Conservation (phyloP, 2,113 vertebrate genomes). For the Tachysurus vachellii region DNA sequence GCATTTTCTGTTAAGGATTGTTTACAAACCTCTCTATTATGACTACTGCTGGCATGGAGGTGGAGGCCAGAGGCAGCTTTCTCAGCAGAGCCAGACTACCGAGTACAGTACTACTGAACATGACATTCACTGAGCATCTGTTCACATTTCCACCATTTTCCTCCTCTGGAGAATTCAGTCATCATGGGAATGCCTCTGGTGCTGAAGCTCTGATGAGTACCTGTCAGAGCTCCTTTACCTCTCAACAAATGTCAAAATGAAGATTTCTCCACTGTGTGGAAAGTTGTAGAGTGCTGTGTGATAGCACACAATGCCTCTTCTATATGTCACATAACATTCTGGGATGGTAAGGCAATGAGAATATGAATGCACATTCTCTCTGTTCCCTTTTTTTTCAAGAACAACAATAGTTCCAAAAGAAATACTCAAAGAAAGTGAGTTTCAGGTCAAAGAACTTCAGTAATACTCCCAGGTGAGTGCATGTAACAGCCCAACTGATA, state of each 20-base stretch:
- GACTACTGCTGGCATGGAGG: conserved; percentile 16
- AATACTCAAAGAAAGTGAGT: neutral
- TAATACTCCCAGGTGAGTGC: neutral
- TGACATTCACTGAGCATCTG: conserved; percentile 14
- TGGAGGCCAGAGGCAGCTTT: neutral
- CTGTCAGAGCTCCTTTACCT: conserved; percentile 9
- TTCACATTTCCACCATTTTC: conserved; percentile 23
- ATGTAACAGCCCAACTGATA: neutral
- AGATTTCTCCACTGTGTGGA: neutral
- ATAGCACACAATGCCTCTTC: neutral
- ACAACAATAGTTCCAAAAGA: neutral
- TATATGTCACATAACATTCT: conserved; percentile 1
- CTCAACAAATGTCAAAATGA: conserved; percentile 35
- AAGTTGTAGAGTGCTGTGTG: neutral
- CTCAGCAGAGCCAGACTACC: neutral
- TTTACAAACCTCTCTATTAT: conserved; percentile 39
- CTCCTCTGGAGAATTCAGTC: conserved; percentile 21
- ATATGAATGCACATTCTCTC: neutral
- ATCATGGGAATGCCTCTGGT: conserved; percentile 5
- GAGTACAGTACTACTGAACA: neutral
- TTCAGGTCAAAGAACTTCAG: neutral
- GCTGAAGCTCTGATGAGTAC: conserved; percentile 40
- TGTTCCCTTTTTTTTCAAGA: neutral
- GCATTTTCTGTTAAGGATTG: conserved; percentile 32
- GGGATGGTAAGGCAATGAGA: neutral